These are phyloP conservation scores for Phoxinus dragarum DNA, from an alignment of 2,797 vertebrate genomes.

Conservation along the genomic window DNA sequence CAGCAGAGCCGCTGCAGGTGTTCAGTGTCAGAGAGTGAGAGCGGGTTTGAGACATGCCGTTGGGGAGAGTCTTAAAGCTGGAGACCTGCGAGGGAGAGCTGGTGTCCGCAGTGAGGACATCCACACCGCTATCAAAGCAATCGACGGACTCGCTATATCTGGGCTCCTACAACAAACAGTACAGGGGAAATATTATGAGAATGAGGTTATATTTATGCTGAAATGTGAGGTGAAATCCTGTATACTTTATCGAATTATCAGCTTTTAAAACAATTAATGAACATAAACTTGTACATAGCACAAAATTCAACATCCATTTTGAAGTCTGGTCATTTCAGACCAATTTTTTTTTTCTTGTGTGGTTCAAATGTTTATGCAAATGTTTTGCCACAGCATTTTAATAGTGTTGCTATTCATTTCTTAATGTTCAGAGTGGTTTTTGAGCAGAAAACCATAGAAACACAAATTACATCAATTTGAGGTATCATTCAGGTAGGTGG, in stretches of 20 bases:
- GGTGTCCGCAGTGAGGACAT: slow-evolving; percentile 83
- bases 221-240: background rate
- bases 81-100: slow-evolving; percentile 84
- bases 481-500: background rate
- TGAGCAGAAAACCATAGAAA: too few species aligned
- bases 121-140: slow-evolving; percentile 88
- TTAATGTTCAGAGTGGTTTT: background rate
- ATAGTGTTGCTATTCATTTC: background rate
- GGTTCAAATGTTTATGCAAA: background rate
- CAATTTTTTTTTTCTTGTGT: background rate
- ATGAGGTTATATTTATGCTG: slow-evolving; percentile 46
- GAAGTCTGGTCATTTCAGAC: background rate
- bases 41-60: slow-evolving; percentile 43
- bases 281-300: background rate
- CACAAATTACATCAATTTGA: too few species aligned
- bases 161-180: slow-evolving; percentile 80
- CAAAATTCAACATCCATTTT: background rate
- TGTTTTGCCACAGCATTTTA: background rate
- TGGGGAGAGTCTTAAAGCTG: slow-evolving; percentile 82
- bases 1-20: slow-evolving; percentile 67
- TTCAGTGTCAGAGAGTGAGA: slow-evolving; percentile 73
- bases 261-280: background rate
- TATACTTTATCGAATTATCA: background rate
- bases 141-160: slow-evolving; percentile 87
- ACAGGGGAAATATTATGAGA: background rate